Base-by-base conservation (phyloP, 1,140 invertebrate genomes). In the Goniozus legneri region DNA sequence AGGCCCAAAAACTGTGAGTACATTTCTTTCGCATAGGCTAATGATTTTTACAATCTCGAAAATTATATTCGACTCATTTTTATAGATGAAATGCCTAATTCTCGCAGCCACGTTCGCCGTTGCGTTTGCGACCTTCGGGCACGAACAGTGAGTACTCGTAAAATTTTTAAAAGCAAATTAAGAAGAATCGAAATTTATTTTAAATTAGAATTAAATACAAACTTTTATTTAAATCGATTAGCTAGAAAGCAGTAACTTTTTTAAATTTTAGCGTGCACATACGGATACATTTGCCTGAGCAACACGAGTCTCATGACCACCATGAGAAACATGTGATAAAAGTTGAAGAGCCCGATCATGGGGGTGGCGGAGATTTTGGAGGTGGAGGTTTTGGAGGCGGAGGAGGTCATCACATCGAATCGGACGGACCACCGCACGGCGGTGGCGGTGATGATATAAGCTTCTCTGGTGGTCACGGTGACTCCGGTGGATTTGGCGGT, bases 251-350 rank as follows among this genome's bases (percentile, higher is more conserved):
- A 35, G 7, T 6, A 8, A 21, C 21, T 36, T 40, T 34, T 22
- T 46, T 43, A 33, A 50, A 27, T 64, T 65, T 16, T 50, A 77
- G 75, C 46, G 75, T 77, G 4, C 75, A 77, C 33, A 77, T 77
- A 44, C 65, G 58, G 36, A 75, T 77, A 32, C 74, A 77, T 35
- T 30, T 77, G 6, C 65, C 71, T 2, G 61, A 70, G 22, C n/a
- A n/a, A n/a, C n/a, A n/a, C n/a, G 60, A 68, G 39, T 27, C 24
- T 27, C 24, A 50, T 64, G 33, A 69, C 6, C 71, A 75, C 31
- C 60, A 71, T 13, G 64, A 69, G 19, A 65, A 64, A 31, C 53
- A 64, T 12, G 24, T 65, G 3, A 54, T 54, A n/a, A 56, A 59
- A 3, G 54, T 64, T 12, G 58, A 70, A n/a, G 65, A 65, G 20